phyloP scores from a whole-genome alignment of 2,797 vertebrate species.

The Delichon dasypus region DNA sequence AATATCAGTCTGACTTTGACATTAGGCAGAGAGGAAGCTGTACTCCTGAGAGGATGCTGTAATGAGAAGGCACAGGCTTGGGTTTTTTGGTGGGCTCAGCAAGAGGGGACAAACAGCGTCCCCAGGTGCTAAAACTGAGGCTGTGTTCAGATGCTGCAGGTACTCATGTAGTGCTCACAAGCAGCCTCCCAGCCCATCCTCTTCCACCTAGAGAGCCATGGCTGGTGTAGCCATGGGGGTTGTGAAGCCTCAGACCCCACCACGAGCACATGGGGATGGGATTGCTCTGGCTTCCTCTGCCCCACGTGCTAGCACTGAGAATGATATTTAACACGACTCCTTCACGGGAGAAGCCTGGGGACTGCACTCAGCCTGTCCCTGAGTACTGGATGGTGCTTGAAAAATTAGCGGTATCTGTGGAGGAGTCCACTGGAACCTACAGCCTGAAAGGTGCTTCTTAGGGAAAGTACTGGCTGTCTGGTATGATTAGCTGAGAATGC shows the following conservation, averaged over 20 bases:
- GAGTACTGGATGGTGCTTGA: background rate
- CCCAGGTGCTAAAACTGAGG: background rate
- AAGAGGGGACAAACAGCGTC: background rate
- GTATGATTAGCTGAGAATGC: background rate
- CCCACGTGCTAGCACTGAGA: background rate
- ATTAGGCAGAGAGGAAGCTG: background rate
- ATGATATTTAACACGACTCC: accelerated
- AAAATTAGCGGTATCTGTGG: background rate
- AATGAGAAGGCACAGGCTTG: background rate
- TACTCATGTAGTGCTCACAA: background rate
- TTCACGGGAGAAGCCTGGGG: background rate
- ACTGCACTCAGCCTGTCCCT: background rate
- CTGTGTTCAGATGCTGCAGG: background rate
- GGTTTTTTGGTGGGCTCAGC: background rate
- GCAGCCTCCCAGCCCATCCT: background rate
- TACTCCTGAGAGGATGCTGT: background rate
- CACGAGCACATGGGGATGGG: accelerated
- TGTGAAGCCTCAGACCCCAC: background rate
- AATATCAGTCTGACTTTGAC: slow-evolving; percentile 40
- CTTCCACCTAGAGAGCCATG: background rate
- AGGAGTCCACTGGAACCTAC: background rate
- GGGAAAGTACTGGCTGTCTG: background rate
- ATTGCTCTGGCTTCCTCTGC: background rate
- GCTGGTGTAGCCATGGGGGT: background rate
- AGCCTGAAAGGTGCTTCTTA: background rate